Evolutionary conservation across 2,888 invertebrate species (phyloP).

Genomic region (Eristalis tenax): DNA sequence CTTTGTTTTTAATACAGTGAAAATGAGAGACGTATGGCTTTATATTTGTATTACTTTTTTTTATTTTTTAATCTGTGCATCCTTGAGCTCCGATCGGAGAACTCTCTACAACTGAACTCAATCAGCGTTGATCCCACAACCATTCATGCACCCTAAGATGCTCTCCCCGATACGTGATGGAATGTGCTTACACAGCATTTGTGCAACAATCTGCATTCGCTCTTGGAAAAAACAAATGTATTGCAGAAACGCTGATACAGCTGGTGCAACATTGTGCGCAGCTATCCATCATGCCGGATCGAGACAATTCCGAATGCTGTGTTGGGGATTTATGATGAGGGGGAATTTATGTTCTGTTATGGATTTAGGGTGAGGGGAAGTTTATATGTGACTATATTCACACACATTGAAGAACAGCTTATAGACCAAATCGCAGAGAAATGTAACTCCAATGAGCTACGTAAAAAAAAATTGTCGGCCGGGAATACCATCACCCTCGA

Average conservation of each 20-base stretch:
- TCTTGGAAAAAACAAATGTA: neutral
- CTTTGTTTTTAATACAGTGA: too few species aligned
- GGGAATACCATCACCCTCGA: constrained; percentile 19
- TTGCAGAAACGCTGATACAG: neutral
- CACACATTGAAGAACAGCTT: constrained; percentile 72
- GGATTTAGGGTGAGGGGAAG: neutral
- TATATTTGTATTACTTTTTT: neutral
- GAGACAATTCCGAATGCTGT: neutral
- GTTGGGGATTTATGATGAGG: neutral
- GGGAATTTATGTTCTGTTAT: neutral
- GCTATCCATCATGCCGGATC: neutral
- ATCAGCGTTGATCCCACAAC: neutral
- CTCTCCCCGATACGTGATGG: neutral
- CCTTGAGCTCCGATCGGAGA: neutral
- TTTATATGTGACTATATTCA: neutral
- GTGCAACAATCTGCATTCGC: neutral
- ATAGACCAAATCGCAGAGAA: constrained; percentile 74
- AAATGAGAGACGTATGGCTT: too few species aligned
- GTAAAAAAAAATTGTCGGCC: constrained; percentile 25
- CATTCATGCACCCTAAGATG: neutral
- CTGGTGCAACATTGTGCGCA: neutral
- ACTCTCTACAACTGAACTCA: neutral
- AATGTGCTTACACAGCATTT: neutral
- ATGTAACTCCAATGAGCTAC: constrained; percentile 69
- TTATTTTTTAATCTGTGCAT: neutral